Percentiles rank a stretch among this genome's conserved stretches.
Conservation (phyloP, 2,888 invertebrate genomes). For the Hypercompe scribonia region DNA sequence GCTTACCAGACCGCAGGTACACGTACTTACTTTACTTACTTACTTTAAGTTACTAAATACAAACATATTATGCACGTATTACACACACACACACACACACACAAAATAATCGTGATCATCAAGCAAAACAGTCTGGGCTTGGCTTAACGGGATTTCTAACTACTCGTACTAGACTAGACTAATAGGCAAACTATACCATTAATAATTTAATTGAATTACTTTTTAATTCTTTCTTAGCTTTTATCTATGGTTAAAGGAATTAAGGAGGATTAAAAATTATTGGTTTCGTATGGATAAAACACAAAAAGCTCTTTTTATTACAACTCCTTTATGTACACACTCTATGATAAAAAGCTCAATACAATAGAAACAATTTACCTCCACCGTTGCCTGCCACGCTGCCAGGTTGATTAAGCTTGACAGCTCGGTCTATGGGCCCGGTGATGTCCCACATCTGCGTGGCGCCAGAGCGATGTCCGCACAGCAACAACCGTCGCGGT, state of each 20-base stretch:
- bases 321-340: neutral
- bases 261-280: neutral
- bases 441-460: conserved; percentile 99
- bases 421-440: conserved; percentile 94
- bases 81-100: no score
- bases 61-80: no score
- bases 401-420: conserved; percentile 57
- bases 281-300: neutral
- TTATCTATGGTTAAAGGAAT: neutral
- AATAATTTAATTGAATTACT: neutral
- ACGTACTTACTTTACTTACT: no score
- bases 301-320: neutral
- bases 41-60: no score
- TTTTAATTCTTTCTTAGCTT: neutral
- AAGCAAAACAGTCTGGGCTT: no score
- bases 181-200: no score
- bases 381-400: conserved; percentile 40
- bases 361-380: conserved; percentile 26
- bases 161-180: no score
- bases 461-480: conserved; percentile 96
- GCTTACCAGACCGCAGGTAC: no score
- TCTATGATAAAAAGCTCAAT: neutral
- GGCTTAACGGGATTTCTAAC: no score
- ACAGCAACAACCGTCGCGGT: conserved; percentile 95
- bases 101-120: no score